Base-by-base conservation (phyloP, 1,140 invertebrate species). In the Brachionus manjavacas region DNA sequence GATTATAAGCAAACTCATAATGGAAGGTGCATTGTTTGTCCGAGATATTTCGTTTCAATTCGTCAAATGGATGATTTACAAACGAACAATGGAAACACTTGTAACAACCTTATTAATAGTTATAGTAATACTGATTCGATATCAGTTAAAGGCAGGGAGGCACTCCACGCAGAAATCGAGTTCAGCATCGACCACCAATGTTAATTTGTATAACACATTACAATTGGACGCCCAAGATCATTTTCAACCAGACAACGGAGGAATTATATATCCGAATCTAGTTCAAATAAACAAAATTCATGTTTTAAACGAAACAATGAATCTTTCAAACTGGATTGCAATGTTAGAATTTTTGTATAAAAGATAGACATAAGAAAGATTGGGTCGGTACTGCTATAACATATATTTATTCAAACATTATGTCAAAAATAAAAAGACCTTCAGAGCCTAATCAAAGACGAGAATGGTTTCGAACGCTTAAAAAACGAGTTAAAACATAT, bases 401-500 rank as follows among this genome's bases (percentile, higher is more conserved):
- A 35, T 66, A 66, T 14, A 66, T 66, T 66, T 23, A 66, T 14
- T 20, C 64, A 66, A 66, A 66, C 23, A 66, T 66, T 66, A 66
- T 66, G 6, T 66, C 64, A 66, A 66, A 66, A 14, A 66, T 66
- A 16, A 66, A n/a, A 66, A 35, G 64, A 52, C 64, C 64, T 66
- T 25, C 3, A 14, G 14, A 14, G 64, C 28, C 14, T 66, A 66
- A 66, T 66, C 11, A 66, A 66, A 28, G 64, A 66, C 64, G 64
- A 64, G 8, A 64, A 64, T 64, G 55, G 55, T 64, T 64, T 64
- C 55, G n/a, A 64, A 64, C 55, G 55, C 23, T 64, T 64, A 64
- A 64, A 64, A 64, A 64, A 64, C 55, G 55, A 64, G 55, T 20
- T 64, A 64, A 64, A 64, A 64, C n/a, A 20, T 64, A 64, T 64